A percentile compares a stretch with the other conserved stretches of the same genome.
phyloP scores from a whole-genome alignment of 2,888 invertebrate species.

The Nomada goodeniana region DNA sequence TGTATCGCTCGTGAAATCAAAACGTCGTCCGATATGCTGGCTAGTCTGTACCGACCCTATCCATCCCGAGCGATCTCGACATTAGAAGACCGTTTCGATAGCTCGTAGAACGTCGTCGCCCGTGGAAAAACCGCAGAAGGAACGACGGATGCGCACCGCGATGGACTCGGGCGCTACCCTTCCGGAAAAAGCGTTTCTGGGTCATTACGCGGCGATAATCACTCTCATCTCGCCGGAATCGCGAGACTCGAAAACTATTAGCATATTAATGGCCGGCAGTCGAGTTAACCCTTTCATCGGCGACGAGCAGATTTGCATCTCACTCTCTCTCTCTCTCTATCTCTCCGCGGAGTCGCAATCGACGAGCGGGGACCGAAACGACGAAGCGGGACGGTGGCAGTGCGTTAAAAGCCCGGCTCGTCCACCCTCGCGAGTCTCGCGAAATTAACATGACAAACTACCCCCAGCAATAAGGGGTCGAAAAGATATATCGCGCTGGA shows the following conservation, averaged over 20 bases:
- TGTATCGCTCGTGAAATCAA: too few relatives aligned
- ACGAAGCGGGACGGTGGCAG: slow-evolving; percentile 80
- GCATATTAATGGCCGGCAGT: slow-evolving; percentile 85
- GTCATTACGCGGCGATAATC: slow-evolving; percentile 84
- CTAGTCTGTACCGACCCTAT: not conserved
- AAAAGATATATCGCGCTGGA: slow-evolving; percentile 82
- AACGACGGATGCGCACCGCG: not conserved
- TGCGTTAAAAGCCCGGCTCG: slow-evolving; percentile 83
- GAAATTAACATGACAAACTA: slow-evolving; percentile 85
- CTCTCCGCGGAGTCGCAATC: slow-evolving; percentile 57
- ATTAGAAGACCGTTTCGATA: slow-evolving; percentile 41
- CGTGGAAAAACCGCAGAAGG: slow-evolving; percentile 58
- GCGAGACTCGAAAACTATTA: slow-evolving; percentile 84
- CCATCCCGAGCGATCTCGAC: slow-evolving; percentile 34
- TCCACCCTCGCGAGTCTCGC: slow-evolving; percentile 81
- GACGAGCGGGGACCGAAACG: slow-evolving; percentile 32
- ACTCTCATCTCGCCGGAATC: slow-evolving; percentile 83
- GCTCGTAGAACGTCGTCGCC: slow-evolving; percentile 64
- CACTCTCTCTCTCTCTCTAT: slow-evolving; percentile 65
- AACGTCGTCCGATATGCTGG: not conserved
- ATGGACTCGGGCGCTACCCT: slow-evolving; percentile 75
- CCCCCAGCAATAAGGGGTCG: slow-evolving; percentile 84
- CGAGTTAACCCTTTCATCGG: slow-evolving; percentile 84
- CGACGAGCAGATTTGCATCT: slow-evolving; percentile 83
- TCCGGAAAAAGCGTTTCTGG: slow-evolving; percentile 84